Evolutionary conservation across 2,888 invertebrate species (phyloP).

Genomic region (Tetramorium bicarinatum): DNA sequence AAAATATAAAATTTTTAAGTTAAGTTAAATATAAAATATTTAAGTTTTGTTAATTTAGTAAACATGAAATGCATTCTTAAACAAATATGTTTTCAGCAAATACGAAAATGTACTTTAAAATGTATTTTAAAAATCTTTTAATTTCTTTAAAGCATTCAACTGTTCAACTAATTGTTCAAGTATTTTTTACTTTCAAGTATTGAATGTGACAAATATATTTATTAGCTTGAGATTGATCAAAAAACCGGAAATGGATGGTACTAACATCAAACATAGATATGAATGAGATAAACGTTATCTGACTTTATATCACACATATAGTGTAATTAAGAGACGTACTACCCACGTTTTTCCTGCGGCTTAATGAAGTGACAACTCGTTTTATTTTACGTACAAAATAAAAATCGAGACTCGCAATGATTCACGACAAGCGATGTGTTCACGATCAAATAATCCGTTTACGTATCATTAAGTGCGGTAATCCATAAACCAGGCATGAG

Average conservation of each 20-base stretch:
- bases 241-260: background rate
- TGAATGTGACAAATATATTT: background rate
- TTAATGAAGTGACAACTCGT: background rate
- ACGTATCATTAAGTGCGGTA: background rate
- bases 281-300: conserved; percentile 64
- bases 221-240: background rate
- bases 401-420: conserved; percentile 15
- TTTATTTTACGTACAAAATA: background rate
- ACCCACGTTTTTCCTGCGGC: conserved; percentile 62
- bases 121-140: background rate
- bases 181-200: background rate
- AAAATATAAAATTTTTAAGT: background rate
- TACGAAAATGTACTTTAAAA: background rate
- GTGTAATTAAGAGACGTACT: conserved; percentile 32
- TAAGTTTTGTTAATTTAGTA: background rate
- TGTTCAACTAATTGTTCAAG: background rate
- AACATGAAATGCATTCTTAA: background rate
- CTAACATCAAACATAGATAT: conserved; percentile 28
- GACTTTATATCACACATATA: conserved; percentile 40
- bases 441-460: background rate
- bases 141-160: background rate
- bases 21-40: background rate
- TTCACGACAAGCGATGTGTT: background rate
- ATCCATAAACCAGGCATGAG: background rate
- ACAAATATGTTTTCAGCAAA: background rate